A percentile compares a stretch with the other conserved stretches of the same genome.
phyloP scores from a whole-genome alignment of 2,888 invertebrate species.

The Habrosyne pyritoides region DNA sequence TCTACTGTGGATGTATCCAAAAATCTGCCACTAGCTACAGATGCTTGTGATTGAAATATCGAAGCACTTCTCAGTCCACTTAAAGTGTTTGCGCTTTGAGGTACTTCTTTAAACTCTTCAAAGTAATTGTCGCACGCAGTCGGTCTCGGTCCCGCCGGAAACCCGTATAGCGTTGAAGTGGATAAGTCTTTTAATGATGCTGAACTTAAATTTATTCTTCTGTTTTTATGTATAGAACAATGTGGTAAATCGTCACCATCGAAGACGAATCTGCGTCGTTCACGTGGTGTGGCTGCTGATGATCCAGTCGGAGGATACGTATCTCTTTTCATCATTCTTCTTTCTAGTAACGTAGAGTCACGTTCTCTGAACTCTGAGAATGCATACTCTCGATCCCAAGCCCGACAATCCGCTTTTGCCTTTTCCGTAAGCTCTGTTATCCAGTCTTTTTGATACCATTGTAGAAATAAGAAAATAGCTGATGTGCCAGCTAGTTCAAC shows the following conservation, averaged over 20 bases:
- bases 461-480: conserved; percentile 94
- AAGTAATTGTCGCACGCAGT: conserved; percentile 85
- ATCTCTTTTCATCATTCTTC: conserved; percentile 77
- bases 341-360: conserved; percentile 70
- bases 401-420: conserved; percentile 75
- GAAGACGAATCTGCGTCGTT: conserved; percentile 85
- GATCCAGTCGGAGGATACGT: conserved; percentile 73
- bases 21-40: conserved; percentile 88
- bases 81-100: conserved; percentile 79
- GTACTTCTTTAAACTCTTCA: conserved; percentile 80
- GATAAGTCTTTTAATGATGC: conserved; percentile 84
- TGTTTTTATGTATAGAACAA: conserved; percentile 84
- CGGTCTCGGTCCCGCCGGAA: conserved; percentile 85
- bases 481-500: conserved; percentile 94
- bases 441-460: conserved; percentile 89
- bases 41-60: conserved; percentile 78
- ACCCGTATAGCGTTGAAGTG: conserved; percentile 84
- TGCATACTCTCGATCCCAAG: conserved; percentile 79
- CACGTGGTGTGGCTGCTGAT: conserved; percentile 76
- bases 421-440: conserved; percentile 78
- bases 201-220: conserved; percentile 78
- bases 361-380: conserved; percentile 77
- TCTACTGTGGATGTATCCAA: conserved; percentile 86
- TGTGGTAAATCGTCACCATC: conserved; percentile 83
- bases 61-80: conserved; percentile 77